A percentile compares a stretch with the other conserved stretches of the same genome.
Evolutionary conservation across 53 echinoderm and acorn worm species (phyloP).

Genomic region (Zoroaster sp.): DNA sequence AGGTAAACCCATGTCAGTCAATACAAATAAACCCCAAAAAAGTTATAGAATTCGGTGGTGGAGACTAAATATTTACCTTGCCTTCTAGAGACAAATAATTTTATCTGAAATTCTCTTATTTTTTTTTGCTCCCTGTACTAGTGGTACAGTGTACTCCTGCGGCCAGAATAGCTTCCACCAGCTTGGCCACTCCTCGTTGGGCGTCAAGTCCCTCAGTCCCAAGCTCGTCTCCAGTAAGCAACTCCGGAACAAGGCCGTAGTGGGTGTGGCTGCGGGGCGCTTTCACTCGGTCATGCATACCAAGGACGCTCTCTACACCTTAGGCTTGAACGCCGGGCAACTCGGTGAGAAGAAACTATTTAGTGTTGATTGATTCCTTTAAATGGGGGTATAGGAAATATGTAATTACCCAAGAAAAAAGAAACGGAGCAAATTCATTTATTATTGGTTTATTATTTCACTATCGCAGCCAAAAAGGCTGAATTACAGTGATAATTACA

Average conservation of each 20-base stretch:
- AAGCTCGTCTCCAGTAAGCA: slow-evolving; percentile 75
- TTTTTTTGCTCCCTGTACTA: background rate
- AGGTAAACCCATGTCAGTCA: too few species aligned
- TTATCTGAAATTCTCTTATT: too few species aligned
- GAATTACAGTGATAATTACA: too few species aligned
- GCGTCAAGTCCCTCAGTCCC: slow-evolving; percentile 73
- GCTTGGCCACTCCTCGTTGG: slow-evolving; percentile 75
- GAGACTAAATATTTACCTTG: too few species aligned
- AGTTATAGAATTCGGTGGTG: too few species aligned
- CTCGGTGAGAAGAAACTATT: slow-evolving; percentile 60
- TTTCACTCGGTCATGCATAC: slow-evolving; percentile 89
- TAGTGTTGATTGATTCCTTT: background rate
- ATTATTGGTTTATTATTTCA: too few species aligned
- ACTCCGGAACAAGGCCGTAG: slow-evolving; percentile 68
- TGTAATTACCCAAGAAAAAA: background rate
- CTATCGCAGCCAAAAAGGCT: too few species aligned
- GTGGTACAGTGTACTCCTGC: slow-evolving; percentile 87
- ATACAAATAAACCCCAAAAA: too few species aligned
- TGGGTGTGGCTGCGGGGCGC: slow-evolving; percentile 74
- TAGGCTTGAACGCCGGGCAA: slow-evolving; percentile 96
- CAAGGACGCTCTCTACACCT: slow-evolving; percentile 77
- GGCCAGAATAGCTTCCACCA: slow-evolving; percentile 86
- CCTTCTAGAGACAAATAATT: too few species aligned
- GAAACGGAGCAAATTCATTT: too few species aligned
- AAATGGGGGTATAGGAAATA: background rate